phyloP scores from a whole-genome alignment of 2,888 invertebrate species.

The Drosophila maculinotata region DNA sequence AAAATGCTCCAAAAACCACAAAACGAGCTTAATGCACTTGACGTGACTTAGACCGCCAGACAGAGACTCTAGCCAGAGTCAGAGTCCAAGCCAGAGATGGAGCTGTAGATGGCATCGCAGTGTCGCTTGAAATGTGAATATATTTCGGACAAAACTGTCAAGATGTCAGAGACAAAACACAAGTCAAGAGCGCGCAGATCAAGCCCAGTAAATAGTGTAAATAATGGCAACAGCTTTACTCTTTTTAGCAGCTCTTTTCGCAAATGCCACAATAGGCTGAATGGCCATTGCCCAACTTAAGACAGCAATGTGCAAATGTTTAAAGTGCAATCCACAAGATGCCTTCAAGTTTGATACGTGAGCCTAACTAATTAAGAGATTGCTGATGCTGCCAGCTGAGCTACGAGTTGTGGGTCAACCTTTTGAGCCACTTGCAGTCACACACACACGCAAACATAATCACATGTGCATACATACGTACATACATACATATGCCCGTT shows the following conservation, averaged over 20 bases:
- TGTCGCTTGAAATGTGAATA: slow-evolving; percentile 16
- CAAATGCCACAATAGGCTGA: slow-evolving; percentile 37
- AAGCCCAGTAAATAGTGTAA: slow-evolving; percentile 14
- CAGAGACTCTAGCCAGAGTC: slow-evolving; percentile 3
- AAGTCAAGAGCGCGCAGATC: slow-evolving; percentile 32
- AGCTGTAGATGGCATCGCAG: slow-evolving; percentile 3
- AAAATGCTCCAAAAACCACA: slow-evolving; percentile 33
- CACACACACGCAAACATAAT: slow-evolving; percentile 8
- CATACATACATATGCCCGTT: slow-evolving; percentile 1
- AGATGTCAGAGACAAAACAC: slow-evolving; percentile 20
- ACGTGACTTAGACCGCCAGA: slow-evolving; percentile 30
- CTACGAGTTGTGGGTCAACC: slow-evolving; percentile 65
- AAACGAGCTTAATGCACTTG: slow-evolving; percentile 67
- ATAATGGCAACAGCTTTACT: slow-evolving; percentile 6
- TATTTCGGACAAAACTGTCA: slow-evolving; percentile 26
- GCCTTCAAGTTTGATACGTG: slow-evolving; percentile 38
- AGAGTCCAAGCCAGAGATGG: not conserved
- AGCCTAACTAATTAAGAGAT: slow-evolving; percentile 62
- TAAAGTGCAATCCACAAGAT: slow-evolving; percentile 37
- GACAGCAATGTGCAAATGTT: slow-evolving; percentile 30
- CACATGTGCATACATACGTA: not conserved
- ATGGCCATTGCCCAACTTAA: slow-evolving; percentile 28
- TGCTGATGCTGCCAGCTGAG: slow-evolving; percentile 27
- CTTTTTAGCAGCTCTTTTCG: slow-evolving; percentile 7
- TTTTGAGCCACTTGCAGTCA: slow-evolving; percentile 32